Evolutionary conservation across 2,797 vertebrate genomes (phyloP).

Genomic region (Poeciliopsis gracilis): DNA sequence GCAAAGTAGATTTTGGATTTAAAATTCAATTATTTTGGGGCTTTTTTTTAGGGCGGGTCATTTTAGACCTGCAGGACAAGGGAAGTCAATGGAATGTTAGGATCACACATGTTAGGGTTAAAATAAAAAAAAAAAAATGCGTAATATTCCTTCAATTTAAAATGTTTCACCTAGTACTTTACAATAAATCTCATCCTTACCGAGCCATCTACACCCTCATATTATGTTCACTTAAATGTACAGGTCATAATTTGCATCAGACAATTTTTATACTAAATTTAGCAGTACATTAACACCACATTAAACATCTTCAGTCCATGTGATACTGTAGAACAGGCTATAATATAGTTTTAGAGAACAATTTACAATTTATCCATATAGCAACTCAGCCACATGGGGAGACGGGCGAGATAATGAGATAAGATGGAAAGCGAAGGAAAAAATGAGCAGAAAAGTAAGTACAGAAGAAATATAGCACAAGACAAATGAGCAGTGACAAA

Average conservation of each 20-base stretch:
- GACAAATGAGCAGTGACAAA: slow-evolving; percentile 34
- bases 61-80: too few relatives aligned
- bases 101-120: too few relatives aligned
- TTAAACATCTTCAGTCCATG: slow-evolving; percentile 15
- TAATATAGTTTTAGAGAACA: slow-evolving; percentile 8
- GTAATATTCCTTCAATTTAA: neutral
- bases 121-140: too few relatives aligned
- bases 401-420: slow-evolving; percentile 13
- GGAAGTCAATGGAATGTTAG: too few relatives aligned
- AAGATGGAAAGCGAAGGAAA: slow-evolving; percentile 13
- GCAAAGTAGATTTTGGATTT: too few relatives aligned
- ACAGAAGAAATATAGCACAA: slow-evolving; percentile 14
- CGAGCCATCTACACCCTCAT: neutral
- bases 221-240: slow-evolving; percentile 2
- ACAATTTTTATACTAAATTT: neutral
- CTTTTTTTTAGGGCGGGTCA: too few relatives aligned
- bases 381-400: neutral
- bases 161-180: neutral
- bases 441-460: slow-evolving; percentile 19
- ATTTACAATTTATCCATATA: neutral
- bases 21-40: too few relatives aligned
- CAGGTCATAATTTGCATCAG: slow-evolving; percentile 4
- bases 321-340: slow-evolving; percentile 13
- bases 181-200: neutral
- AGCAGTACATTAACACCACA: neutral